Base-by-base conservation (phyloP, 2,113 vertebrate species). In the Xenopus tropicalis region DNA sequence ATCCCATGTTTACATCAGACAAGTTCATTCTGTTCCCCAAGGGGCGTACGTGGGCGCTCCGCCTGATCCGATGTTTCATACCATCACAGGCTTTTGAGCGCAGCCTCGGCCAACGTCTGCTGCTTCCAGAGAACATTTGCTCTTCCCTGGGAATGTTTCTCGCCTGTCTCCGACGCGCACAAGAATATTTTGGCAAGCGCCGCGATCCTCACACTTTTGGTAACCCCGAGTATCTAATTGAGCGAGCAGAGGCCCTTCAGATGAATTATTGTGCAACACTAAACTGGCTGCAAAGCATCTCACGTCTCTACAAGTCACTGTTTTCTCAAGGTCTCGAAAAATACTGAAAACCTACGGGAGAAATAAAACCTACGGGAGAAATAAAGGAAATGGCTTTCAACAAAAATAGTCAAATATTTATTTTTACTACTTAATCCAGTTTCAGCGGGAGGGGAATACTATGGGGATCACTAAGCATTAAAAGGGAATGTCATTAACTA, bases 1-100 rank as follows among this genome's bases (percentile, higher is more conserved):
- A 12, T 54, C 14, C 11, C 11, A 19, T 75, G 72, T 75, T 75
- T 75, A 69, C 57, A 23, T 23, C 65, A 46, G 14, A 68, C 23
- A 24, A 42, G 66, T 14, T 74, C 57, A 24, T 20, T 25, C n/a
- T 69, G 72, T 75, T 69, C 66, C 46, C 57, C 9, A 62, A 25
- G 1, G n/a, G 65, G 43, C 65, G 42, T 43, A 68, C 20, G 46
- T 52, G n/a, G 37, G 72, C 52, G 14, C n/a, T 20, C 14, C 44
- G 24, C 23, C 24, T 59, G 66, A 23, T 62, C 13, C 66, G 22
- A 54, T 75, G 24, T 42, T 24, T 52, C 25, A 67, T 22, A 75
- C 56, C 66, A 52, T 14, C 43, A 12, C 16, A 46, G 69, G 14
- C 42, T 22, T 29, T 54, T 54, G 52, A 23, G 23, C 6, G 21